phyloP scores from a whole-genome alignment of 2,113 vertebrate species.

The Eurypyga helias region DNA sequence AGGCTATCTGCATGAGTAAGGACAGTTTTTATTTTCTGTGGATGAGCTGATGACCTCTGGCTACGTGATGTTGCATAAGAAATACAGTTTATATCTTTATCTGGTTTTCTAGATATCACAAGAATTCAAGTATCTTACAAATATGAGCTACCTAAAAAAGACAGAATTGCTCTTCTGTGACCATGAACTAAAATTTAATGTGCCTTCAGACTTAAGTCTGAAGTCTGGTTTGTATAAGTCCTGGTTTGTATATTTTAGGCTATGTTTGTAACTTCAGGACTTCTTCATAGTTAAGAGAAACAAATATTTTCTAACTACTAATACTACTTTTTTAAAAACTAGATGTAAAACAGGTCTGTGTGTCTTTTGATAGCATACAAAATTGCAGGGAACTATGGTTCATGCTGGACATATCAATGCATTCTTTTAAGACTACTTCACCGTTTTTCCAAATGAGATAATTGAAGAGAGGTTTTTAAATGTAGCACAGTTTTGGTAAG shows the following conservation, averaged over 20 bases:
- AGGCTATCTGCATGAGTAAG: not conserved
- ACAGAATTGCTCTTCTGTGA: not conserved
- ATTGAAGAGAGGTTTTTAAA: not conserved
- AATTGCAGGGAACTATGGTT: not conserved
- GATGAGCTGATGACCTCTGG: not conserved
- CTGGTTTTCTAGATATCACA: not conserved
- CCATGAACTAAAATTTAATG: not conserved
- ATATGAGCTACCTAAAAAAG: not conserved
- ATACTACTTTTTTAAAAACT: not conserved
- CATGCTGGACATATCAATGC: not conserved
- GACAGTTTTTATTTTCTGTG: not conserved
- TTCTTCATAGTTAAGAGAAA: not conserved
- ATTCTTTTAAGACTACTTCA: not conserved
- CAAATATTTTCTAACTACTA: not conserved
- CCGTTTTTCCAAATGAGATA: not conserved
- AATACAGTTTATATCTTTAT: not conserved
- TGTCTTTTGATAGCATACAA: not conserved
- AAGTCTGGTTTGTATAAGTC: too few relatives aligned
- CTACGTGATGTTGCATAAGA: not conserved
- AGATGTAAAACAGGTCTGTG: not conserved
- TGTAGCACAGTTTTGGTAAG: not conserved
- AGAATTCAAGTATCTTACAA: not conserved
- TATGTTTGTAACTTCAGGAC: not conserved
- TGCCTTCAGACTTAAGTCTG: not conserved
- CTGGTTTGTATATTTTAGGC: not conserved